Evolutionary conservation across 2,113 vertebrate genomes (phyloP), one percentile per base, ranked within the genome.

Genomic region (Falco punctatus): DNA sequence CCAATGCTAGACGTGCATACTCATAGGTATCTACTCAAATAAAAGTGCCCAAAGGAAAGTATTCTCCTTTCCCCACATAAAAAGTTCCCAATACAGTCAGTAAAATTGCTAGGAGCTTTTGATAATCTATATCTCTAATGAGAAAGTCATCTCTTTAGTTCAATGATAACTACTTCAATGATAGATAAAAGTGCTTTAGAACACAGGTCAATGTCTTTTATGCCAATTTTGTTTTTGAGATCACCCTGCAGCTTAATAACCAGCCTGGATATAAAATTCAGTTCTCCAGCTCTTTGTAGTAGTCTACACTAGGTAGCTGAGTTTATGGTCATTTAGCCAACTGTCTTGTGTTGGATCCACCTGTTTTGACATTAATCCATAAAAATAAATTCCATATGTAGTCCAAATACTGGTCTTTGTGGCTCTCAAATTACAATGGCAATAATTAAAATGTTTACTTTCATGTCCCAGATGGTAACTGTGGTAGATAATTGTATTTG

Each of bases 371-470:
- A 44, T 92, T 59, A 90, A 91, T 80, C 66, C 30, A 17, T 86
- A 85, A 82, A 81, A 94, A 70, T 85, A 33, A 70, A 73, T 93
- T 93, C 90, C 81, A 86, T 94, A 90, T 92, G 91, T 82, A 71
- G 70, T 64, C 73, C 79, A 65, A 81, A 86, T 78, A 87, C 27
- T 74, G 59, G 21, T 92, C 70, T 94, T 92, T 94, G 48, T 74
- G 38, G 66, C 69, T 86, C 90, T n/a, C 81, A 83, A 88, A 82
- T 94, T 95, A 92, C 72, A 91, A 69, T 94, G 69, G 48, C 72
- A 94, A 80, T 97, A 97, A 97, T 96, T 94, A 92, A 97, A 95
- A 87, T 92, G 42, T 95, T 96, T 81, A 27, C 58, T 96, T 96
- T 97, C 81, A 71, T 89, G 62, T 81, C 94, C 70, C 96, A 97